phyloP scores from a whole-genome alignment of 2,888 invertebrate species.

The Cryptocephalus moraei region DNA sequence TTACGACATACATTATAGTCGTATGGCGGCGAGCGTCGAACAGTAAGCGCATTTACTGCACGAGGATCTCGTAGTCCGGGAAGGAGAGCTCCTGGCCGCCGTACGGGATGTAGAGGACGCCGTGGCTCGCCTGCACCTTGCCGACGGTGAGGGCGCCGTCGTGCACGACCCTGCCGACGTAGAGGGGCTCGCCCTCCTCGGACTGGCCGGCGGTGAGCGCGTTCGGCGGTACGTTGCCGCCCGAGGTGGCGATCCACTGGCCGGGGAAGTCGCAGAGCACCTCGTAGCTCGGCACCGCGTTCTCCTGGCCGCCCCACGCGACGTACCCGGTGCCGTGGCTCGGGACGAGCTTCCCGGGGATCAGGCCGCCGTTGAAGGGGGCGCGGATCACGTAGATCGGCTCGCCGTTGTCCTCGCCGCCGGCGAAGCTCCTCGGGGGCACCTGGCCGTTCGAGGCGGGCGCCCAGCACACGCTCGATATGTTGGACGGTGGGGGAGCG shows the following conservation, averaged over 20 bases:
- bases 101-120: slow-evolving; percentile 73
- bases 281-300: slow-evolving; percentile 59
- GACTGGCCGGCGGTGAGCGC: slow-evolving; percentile 60
- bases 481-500: slow-evolving; percentile 39
- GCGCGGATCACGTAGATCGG: slow-evolving; percentile 60
- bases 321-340: slow-evolving; percentile 57
- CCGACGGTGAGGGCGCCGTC: slow-evolving; percentile 69
- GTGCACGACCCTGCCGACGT: slow-evolving; percentile 65
- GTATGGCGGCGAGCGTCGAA: slow-evolving; percentile 15
- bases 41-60: slow-evolving; percentile 31
- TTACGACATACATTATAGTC: not conserved
- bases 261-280: slow-evolving; percentile 34
- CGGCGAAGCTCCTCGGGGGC: slow-evolving; percentile 65
- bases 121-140: slow-evolving; percentile 69
- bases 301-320: slow-evolving; percentile 68
- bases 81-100: slow-evolving; percentile 69
- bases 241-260: slow-evolving; percentile 31
- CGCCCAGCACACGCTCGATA: slow-evolving; percentile 46
- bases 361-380: slow-evolving; percentile 57
- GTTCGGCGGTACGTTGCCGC: slow-evolving; percentile 58
- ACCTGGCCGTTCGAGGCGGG: slow-evolving; percentile 55
- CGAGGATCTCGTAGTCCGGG: slow-evolving; percentile 72
- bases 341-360: slow-evolving; percentile 69
- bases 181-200: slow-evolving; percentile 71
- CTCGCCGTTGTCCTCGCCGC: slow-evolving; percentile 50